Percentiles rank a stretch among this genome's conserved stretches.
Evolutionary conservation across 2,113 vertebrate genomes (phyloP).

Genomic region (Panthera tigris): DNA sequence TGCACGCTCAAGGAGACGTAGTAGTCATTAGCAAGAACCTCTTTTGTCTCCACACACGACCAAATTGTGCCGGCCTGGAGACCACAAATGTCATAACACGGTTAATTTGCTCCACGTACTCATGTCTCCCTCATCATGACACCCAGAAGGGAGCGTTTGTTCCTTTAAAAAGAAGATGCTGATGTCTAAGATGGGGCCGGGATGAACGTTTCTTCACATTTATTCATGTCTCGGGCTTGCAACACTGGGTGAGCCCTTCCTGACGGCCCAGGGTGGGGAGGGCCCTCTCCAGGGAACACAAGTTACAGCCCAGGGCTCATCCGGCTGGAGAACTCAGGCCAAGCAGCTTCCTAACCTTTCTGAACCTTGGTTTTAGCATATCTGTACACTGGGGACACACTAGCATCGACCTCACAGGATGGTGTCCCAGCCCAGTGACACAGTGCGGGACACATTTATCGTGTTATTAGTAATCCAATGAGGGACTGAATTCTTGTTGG

Average conservation of each 20-base stretch:
- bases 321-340: not conserved
- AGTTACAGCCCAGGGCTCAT: not conserved
- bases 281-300: not conserved
- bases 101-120: not conserved
- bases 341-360: not conserved
- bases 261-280: not conserved
- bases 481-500: not conserved
- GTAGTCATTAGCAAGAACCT: slow-evolving; percentile 57
- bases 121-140: slow-evolving; percentile 19
- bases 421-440: not conserved
- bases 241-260: no score
- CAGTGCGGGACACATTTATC: not conserved
- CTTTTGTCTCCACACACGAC: slow-evolving; percentile 40
- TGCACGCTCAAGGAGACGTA: not conserved
- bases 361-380: not conserved
- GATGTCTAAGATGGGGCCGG: not conserved
- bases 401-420: no score
- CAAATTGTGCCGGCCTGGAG: not conserved
- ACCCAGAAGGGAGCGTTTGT: not conserved
- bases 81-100: not conserved
- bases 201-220: not conserved
- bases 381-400: not conserved
- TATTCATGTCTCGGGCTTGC: not conserved
- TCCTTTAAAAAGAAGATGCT: not conserved
- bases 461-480: not conserved